Evolutionary conservation across 2,113 vertebrate genomes (phyloP), one percentile per base, ranked within the genome.

Genomic region (Sinocyclocheilus grahami): DNA sequence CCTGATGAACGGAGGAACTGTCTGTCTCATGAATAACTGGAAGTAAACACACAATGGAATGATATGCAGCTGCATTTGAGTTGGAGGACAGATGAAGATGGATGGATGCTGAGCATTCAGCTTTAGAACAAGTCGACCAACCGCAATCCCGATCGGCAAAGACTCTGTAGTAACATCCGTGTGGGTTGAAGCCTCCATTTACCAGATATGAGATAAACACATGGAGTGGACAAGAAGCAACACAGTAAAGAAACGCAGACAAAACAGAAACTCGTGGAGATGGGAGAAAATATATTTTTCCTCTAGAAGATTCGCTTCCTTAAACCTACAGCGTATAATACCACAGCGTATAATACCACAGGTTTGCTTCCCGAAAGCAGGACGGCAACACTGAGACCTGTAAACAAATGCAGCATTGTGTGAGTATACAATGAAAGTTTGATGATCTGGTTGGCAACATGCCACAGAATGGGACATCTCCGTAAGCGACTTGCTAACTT

Each of bases 341-440:
- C 24, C 16, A n/a, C 55, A 46, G 78, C n/a, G 1, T 11, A 20
- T 18, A 24, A 67, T 48, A 48, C 24, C 16, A n/a, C 55, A 46
- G 78, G 37, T 63, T 63, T 42, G 58, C 24, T 82, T 67, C 62
- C n/a, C 46, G 7, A 78, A 67, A 67, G 60, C 9, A 71, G 48
- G 48, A 51, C 48, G 3, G 48, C 48, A 51, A 13, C 48, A 51
- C n/a, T n/a, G n/a, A n/a, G n/a, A 88, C 81, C 67, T 46, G 48
- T 85, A 89, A 82, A 92, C 92, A 94, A 93, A 89, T 87, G 78
- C 67, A 71, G 90, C 90, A 92, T 93, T 91, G 90, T 93, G 90
- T 63, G 2, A 83, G 83, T 74, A 81, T 89, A 92, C 86, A 92
- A 92, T 88, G 86, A 82, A 87, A 81, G 91, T 87, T 88, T 83